Percentiles rank a stretch among this genome's conserved stretches.
These are phyloP conservation scores for Lottia scabra DNA, from an alignment of 2,888 invertebrate species.

Conservation along the genomic window DNA sequence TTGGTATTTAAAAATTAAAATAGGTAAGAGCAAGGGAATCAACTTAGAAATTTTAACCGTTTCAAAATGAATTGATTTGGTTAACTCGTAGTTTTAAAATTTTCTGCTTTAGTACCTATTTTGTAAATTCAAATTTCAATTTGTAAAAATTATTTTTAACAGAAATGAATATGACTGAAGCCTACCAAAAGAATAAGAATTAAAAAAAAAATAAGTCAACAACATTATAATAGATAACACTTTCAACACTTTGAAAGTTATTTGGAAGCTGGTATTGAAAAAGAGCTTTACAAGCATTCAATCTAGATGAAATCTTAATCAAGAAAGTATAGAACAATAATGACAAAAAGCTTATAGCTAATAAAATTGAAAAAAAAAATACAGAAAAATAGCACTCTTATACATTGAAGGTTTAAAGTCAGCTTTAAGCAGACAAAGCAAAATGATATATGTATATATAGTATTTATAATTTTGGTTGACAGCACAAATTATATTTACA, in stretches of 20 bases:
- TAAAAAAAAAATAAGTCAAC: too few relatives aligned
- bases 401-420: constrained; percentile 1
- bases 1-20: neutral
- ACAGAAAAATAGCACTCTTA: neutral
- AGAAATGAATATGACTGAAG: too few relatives aligned
- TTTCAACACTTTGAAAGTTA: neutral
- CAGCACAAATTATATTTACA: neutral
- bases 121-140: too few relatives aligned
- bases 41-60: too few relatives aligned
- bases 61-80: too few relatives aligned
- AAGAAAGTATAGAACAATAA: neutral
- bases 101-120: too few relatives aligned
- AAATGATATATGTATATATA: neutral
- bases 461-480: neutral
- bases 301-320: too few relatives aligned
- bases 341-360: neutral
- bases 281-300: neutral
- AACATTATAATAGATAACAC: too few relatives aligned
- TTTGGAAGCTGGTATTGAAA: neutral
- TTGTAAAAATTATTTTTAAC: too few relatives aligned
- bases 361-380: neutral
- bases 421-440: neutral
- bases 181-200: too few relatives aligned
- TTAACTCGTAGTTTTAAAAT: too few relatives aligned
- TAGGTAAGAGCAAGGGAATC: neutral